These are phyloP conservation scores for Pilophorus perplexus DNA, from an alignment of 2,888 invertebrate species.

Conservation along the genomic window DNA sequence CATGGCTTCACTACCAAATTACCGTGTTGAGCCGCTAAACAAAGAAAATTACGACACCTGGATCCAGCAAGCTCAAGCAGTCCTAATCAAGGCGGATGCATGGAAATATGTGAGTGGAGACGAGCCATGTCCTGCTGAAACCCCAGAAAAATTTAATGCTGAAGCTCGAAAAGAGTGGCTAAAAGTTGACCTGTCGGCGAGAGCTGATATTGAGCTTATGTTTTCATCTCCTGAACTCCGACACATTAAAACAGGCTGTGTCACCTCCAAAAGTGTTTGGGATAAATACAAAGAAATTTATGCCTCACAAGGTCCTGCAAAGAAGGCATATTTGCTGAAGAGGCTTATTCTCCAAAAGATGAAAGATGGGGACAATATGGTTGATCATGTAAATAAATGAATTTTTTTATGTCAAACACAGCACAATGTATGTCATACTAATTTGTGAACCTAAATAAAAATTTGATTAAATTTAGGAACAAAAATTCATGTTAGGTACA, in stretches of 20 bases:
- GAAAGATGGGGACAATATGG: slow-evolving; percentile 50
- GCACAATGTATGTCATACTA: no score
- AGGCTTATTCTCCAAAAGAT: slow-evolving; percentile 51
- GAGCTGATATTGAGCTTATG: neutral
- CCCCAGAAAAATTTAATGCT: neutral
- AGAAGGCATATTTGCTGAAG: slow-evolving; percentile 49
- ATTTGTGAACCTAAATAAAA: no score
- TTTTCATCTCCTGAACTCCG: neutral
- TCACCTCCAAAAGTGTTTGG: slow-evolving; percentile 52
- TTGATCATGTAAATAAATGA: slow-evolving; percentile 51
- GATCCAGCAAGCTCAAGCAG: neutral
- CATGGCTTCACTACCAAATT: neutral
- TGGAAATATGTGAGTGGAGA: no score
- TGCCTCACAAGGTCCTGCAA: slow-evolving; percentile 52
- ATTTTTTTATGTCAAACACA: no score
- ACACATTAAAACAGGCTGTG: slow-evolving; percentile 46
- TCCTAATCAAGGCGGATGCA: neutral
- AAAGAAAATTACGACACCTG: slow-evolving; percentile 11
- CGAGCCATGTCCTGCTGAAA: neutral
- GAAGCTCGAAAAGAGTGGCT: neutral
- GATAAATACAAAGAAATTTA: slow-evolving; percentile 51
- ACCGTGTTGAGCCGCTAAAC: slow-evolving; percentile 3
- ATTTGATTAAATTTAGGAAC: no score
- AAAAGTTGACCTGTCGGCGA: neutral
- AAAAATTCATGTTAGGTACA: no score